phyloP scores from a whole-genome alignment of 2,888 invertebrate genomes.

The Clanis bilineata region DNA sequence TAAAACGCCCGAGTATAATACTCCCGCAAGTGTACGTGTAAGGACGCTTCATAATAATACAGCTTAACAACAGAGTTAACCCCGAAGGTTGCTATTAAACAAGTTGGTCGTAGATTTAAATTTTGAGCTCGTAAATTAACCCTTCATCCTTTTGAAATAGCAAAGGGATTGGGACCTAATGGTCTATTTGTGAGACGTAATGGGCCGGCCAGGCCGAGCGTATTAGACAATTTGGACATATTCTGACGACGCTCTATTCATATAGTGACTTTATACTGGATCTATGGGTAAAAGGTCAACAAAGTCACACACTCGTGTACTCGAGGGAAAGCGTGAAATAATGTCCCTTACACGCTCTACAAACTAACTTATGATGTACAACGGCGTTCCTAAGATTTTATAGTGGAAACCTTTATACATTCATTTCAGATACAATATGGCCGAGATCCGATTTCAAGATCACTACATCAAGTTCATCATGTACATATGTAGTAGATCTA shows the following conservation, averaged over 20 bases:
- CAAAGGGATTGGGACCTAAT: slow-evolving; percentile 80
- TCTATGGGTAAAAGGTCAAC: slow-evolving; percentile 43
- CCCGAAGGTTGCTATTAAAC: slow-evolving; percentile 72
- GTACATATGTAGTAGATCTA: no score
- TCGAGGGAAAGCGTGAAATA: slow-evolving; percentile 24
- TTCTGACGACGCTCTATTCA: slow-evolving; percentile 69
- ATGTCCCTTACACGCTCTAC: not conserved
- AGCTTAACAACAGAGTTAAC: slow-evolving; percentile 75
- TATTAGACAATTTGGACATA: slow-evolving; percentile 76
- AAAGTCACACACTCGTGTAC: slow-evolving; percentile 15
- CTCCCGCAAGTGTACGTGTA: slow-evolving; percentile 42
- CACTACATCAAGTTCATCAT: no score
- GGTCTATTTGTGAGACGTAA: slow-evolving; percentile 81
- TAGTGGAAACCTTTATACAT: not conserved
- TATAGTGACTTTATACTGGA: slow-evolving; percentile 49
- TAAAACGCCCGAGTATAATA: slow-evolving; percentile 28
- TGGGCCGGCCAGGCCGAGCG: slow-evolving; percentile 72
- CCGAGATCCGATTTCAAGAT: no score
- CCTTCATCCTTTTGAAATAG: slow-evolving; percentile 81
- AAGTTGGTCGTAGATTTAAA: slow-evolving; percentile 80
- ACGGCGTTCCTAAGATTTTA: not conserved
- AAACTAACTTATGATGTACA: not conserved
- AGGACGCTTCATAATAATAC: slow-evolving; percentile 63
- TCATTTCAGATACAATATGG: no score
- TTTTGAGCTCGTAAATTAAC: slow-evolving; percentile 81